Evolutionary conservation across 2,888 invertebrate genomes (phyloP).

Genomic region (Tanypteryx hageni): DNA sequence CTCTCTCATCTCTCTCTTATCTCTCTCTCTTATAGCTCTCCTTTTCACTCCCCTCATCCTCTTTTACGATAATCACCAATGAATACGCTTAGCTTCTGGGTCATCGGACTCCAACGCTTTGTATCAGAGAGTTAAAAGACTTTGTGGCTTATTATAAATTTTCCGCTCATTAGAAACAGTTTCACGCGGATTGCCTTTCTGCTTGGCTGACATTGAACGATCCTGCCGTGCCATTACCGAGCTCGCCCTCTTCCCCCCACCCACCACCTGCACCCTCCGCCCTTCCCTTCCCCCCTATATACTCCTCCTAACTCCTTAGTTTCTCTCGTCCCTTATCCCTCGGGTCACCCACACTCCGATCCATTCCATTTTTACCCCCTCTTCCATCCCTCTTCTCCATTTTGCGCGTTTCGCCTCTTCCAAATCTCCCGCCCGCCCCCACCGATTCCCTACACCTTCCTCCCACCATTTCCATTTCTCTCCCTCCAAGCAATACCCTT

Average conservation of each 20-base stretch:
- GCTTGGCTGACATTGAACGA: conserved; percentile 12
- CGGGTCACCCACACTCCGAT: background rate
- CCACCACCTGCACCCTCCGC: background rate
- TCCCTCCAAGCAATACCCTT: background rate
- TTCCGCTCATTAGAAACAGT: conserved; percentile 22
- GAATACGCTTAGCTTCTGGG: conserved; percentile 8
- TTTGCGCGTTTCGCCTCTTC: background rate
- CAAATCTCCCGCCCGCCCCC: background rate
- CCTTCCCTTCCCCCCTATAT: background rate
- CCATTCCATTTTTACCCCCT: conserved; percentile 46
- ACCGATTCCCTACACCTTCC: background rate
- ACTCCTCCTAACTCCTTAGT: background rate
- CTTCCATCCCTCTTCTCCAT: background rate
- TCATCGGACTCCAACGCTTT: background rate
- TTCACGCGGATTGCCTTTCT: background rate
- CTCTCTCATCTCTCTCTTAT: no score
- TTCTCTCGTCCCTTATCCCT: background rate
- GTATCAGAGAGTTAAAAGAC: background rate
- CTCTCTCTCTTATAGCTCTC: background rate
- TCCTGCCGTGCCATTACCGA: background rate
- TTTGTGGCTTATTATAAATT: conserved; percentile 28
- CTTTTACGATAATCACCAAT: background rate
- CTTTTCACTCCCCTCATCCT: background rate
- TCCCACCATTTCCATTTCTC: background rate
- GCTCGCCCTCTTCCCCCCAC: background rate